phyloP scores from a whole-genome alignment of 2,888 invertebrate species.

The Helicoverpa assulta region DNA sequence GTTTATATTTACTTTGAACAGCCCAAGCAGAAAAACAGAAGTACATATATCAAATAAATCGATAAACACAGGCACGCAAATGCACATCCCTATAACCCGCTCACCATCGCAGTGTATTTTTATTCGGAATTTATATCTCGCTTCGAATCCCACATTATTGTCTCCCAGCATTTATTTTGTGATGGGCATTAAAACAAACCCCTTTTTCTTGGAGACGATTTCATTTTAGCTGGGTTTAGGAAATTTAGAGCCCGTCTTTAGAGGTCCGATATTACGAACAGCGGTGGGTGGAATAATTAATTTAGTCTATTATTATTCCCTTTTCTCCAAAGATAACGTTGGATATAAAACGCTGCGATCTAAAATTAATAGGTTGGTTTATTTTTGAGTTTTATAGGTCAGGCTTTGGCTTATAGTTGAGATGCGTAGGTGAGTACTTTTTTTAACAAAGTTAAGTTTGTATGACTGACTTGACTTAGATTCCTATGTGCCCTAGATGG shows the following conservation, averaged over 20 bases:
- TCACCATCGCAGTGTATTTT: conserved; percentile 81
- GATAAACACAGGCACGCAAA: conserved; percentile 49
- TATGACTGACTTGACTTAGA: too few relatives aligned
- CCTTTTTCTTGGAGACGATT: conserved; percentile 88
- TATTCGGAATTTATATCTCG: conserved; percentile 89
- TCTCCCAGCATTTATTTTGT: conserved; percentile 88
- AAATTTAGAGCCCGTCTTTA: conserved; percentile 87
- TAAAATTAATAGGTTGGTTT: conserved; percentile 40
- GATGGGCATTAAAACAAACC: conserved; percentile 90
- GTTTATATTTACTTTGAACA: not conserved
- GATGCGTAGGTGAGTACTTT: not conserved
- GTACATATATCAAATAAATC: conserved; percentile 34
- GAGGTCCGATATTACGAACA: conserved; percentile 78
- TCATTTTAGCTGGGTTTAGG: conserved; percentile 90
- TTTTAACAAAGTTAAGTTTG: too few relatives aligned
- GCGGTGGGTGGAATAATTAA: conserved; percentile 86
- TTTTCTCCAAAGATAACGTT: conserved; percentile 83
- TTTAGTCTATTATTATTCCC: conserved; percentile 86
- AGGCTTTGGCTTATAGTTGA: conserved; percentile 12
- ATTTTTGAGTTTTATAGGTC: conserved; percentile 31
- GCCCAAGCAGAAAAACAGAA: too few relatives aligned
- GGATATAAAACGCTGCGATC: conserved; percentile 70
- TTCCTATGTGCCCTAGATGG: too few relatives aligned
- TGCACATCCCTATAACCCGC: conserved; percentile 68
- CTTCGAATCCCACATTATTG: conserved; percentile 89